Conservation (phyloP, 2,797 vertebrate species). For the Cygnus olor region DNA sequence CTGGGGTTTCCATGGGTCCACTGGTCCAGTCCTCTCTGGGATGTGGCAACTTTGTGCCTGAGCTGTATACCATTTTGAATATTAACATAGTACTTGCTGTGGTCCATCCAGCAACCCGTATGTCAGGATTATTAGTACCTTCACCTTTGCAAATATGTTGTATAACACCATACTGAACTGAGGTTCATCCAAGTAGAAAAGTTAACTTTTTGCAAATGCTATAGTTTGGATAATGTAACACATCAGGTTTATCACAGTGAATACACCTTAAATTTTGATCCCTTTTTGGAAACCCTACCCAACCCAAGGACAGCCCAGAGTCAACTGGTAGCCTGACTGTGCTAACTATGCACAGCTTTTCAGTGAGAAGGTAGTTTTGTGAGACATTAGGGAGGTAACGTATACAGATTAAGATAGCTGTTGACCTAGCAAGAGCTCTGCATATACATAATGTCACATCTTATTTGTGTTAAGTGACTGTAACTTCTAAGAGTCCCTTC, state of each 20-base stretch:
- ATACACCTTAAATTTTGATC: background rate
- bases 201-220: background rate
- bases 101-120: background rate
- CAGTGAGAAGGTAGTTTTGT: background rate
- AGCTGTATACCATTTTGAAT: background rate
- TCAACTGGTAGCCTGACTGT: background rate
- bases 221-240: background rate
- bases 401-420: background rate
- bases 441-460: background rate
- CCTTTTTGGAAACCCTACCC: background rate
- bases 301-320: background rate
- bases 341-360: background rate
- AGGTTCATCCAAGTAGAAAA: background rate
- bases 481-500: background rate
- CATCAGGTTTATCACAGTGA: background rate
- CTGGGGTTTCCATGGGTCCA: too few relatives aligned
- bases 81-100: background rate
- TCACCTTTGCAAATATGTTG: background rate
- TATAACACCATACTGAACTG: background rate
- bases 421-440: background rate
- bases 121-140: background rate
- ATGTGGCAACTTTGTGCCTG: accelerated
- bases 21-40: background rate
- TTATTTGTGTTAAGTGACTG: background rate
- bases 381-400: background rate